Evolutionary conservation across 2,888 invertebrate species (phyloP), one percentile per base, ranked within the genome.

Genomic region (Amphipoea oculea): DNA sequence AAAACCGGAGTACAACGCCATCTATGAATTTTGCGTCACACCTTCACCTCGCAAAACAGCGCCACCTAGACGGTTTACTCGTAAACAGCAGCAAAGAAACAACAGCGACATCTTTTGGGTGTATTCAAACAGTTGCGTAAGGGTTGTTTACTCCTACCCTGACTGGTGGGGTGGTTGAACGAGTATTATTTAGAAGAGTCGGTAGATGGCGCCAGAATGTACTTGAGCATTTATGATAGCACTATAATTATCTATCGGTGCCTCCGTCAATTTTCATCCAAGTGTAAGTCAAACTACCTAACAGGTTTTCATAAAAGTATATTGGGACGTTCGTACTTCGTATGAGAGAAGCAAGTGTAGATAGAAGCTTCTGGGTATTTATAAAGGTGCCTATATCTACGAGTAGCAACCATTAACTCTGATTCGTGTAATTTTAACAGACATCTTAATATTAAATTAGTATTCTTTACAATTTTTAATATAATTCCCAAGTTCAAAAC

Each of bases 41-140:
- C 57, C 14, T 17, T 20, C 45, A n/a, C 20, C 4, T 12, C 20
- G 6, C 40, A n/a, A 12, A 20, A 69, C 68, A 81, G 70, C 86
- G 86, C 88, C 85, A 78, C 72, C 87, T 85, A 72, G 12, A 11
- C 9, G 17, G 9, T n/a, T 57, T 1, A 9, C 48, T 70, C 6
- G 51, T 12, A 73, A 72, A 68, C 48, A 12, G 12, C 45, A 23
- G 1, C 65, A 70, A 36, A 48, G 62, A 17, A 42, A 40, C 76
- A 42, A 20, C 42, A 85, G 76, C 84, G 88, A 71, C 87, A 88
- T 84, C 88, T 87, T 57, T 60, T 71, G 74, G 45, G n/a, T 9
- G n/a, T 70, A 51, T 42, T n/a, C 9, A 20, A 67, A 78, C 20
- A 23, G 42, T 73, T 57, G 17, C 60, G 1, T 23, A n/a, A 48